Evolutionary conservation across 2,888 invertebrate genomes (phyloP).

Genomic region (Apotomis betuletana): DNA sequence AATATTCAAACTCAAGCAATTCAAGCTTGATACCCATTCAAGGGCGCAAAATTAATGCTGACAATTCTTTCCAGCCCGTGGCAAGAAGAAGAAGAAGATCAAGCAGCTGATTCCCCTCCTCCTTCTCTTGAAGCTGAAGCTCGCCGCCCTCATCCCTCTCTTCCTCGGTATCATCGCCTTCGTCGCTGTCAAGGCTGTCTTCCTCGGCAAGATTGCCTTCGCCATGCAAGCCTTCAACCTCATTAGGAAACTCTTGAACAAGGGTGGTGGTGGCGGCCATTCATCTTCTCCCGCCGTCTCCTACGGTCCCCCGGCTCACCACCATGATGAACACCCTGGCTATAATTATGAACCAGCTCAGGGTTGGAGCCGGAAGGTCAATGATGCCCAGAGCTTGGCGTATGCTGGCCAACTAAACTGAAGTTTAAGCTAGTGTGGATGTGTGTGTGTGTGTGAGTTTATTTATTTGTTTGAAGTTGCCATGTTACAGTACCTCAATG

Average conservation of each 20-base stretch:
- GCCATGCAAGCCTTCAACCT: slow-evolving; percentile 88
- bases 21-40: background rate
- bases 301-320: slow-evolving; percentile 84
- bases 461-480: slow-evolving; percentile 59
- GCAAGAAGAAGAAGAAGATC: slow-evolving; percentile 91
- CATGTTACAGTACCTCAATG: slow-evolving; percentile 73
- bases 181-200: slow-evolving; percentile 91
- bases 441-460: slow-evolving; percentile 54
- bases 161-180: slow-evolving; percentile 89
- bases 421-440: slow-evolving; percentile 45
- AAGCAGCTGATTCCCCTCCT: slow-evolving; percentile 90
- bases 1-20: no score
- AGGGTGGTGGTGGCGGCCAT: slow-evolving; percentile 66
- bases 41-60: background rate
- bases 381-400: slow-evolving; percentile 87
- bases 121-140: slow-evolving; percentile 90
- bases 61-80: slow-evolving; percentile 84
- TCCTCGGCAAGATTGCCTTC: slow-evolving; percentile 93
- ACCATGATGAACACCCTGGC: slow-evolving; percentile 83
- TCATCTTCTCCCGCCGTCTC: slow-evolving; percentile 78
- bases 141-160: slow-evolving; percentile 89
- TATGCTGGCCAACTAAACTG: slow-evolving; percentile 80
- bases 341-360: slow-evolving; percentile 81
- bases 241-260: slow-evolving; percentile 87
- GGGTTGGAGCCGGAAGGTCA: slow-evolving; percentile 86